These are phyloP conservation scores for Leptopilina syphax DNA, from an alignment of 2,888 invertebrate species.

Conservation along the genomic window DNA sequence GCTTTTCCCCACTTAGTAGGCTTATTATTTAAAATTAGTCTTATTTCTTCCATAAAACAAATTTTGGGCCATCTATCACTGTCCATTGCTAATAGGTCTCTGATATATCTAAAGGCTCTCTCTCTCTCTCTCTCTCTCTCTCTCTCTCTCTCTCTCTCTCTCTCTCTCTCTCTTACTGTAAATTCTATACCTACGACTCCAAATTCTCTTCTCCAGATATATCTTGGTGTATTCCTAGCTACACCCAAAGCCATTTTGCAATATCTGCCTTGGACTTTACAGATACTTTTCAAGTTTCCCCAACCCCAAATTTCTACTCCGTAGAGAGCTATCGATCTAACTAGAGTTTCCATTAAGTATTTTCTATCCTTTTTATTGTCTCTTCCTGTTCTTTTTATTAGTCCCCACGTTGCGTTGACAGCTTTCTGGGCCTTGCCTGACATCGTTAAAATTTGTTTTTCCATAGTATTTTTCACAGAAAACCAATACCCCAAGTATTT, in stretches of 20 bases:
- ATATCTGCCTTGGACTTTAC: not conserved
- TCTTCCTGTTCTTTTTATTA: too few species aligned
- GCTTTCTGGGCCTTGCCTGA: too few species aligned
- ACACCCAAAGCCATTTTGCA: not conserved
- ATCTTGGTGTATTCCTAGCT: not conserved
- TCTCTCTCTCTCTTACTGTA: not conserved
- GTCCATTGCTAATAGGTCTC: not conserved
- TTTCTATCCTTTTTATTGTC: too few species aligned
- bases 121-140: too few species aligned
- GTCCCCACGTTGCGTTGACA: too few species aligned
- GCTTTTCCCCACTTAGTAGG: slow-evolving; percentile 26
- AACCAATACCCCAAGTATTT: too few species aligned
- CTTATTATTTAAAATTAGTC: not conserved
- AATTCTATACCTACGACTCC: not conserved
- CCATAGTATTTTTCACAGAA: too few species aligned
- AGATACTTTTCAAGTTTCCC: not conserved
- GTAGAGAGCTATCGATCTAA: not conserved
- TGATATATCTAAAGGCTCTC: not conserved
- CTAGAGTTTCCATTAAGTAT: too few species aligned
- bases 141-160: too few species aligned
- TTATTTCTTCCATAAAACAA: slow-evolving; percentile 34
- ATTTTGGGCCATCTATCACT: slow-evolving; percentile 39
- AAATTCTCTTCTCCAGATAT: not conserved
- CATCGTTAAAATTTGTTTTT: too few species aligned
- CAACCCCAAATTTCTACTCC: slow-evolving; percentile 3